These are phyloP conservation scores for Antedon bifida DNA, from an alignment of 35 echinoderm and acorn worm genomes.

Conservation along the genomic window DNA sequence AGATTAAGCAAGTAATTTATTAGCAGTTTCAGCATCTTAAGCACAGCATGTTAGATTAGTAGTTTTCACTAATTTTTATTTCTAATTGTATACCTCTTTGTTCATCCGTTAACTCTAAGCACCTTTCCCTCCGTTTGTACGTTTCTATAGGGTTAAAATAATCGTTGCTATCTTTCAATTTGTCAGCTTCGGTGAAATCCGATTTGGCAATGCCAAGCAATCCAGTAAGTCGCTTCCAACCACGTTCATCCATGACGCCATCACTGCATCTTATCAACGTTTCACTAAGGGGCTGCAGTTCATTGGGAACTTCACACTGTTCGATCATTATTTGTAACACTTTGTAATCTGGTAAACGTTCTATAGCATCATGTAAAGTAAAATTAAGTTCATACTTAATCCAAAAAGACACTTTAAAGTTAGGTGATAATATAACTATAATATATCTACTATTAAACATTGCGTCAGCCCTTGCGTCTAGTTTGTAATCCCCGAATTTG, in stretches of 20 bases:
- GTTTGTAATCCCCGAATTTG: neutral
- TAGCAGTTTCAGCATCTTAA: too few relatives aligned
- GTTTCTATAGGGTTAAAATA: conserved; percentile 53
- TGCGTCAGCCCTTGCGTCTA: neutral
- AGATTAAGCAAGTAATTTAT: too few relatives aligned
- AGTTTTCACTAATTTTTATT: neutral
- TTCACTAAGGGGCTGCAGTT: neutral
- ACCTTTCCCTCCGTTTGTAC: conserved; percentile 35
- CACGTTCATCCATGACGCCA: too few relatives aligned
- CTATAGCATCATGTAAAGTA: neutral
- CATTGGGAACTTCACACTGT: neutral
- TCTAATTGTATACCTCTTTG: neutral
- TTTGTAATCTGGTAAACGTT: too few relatives aligned
- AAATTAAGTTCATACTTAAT: neutral
- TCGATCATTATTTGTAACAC: neutral
- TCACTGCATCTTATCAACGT: neutral
- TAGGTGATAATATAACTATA: neutral
- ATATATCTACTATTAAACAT: neutral
- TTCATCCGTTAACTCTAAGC: conserved; percentile 4
- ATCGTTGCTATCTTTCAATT: neutral
- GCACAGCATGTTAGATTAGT: too few relatives aligned
- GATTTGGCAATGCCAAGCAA: neutral
- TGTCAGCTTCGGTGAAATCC: neutral
- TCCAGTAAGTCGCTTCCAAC: too few relatives aligned
- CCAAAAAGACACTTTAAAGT: neutral